Base-by-base conservation (phyloP, 2,113 vertebrate species). In the crab-eating macaque (Macaca fascicularis) region DNA sequence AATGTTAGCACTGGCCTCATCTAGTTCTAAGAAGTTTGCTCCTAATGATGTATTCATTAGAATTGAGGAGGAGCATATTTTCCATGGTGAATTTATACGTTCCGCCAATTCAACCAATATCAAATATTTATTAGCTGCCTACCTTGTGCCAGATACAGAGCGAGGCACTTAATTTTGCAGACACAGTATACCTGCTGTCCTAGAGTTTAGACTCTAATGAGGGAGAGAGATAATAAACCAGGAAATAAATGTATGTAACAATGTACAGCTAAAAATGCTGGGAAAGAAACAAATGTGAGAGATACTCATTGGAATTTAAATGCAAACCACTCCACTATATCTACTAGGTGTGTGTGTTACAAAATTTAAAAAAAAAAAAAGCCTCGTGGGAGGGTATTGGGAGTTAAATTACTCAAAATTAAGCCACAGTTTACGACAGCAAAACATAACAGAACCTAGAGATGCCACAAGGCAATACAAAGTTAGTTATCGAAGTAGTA, bases 341-440 rank as follows among this genome's bases (percentile, higher is more conserved):
- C 27, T 43, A 1, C 10, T 13, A 45, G 6, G 0, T 19, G 0
- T n/a, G 4, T 2, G 1, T 38, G n/a, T 14, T 38, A 78, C 25
- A 52, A 82, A 89, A 79, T 55, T 20, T 17, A 52, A 52, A 92
- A 88, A n/a, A 88, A n/a, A 40, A 88, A 88, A 85, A 75, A 45
- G 27, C 5, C 61, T 64, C 2, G 12, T 64, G 27, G 61, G 61
- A 64, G 61, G 61, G 30, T 64, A 30, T 12, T 30, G 25, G 61
- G 27, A 79, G n/a, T 81, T 80, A 87, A 72, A 22, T 43, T 27
- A 69, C 38, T 97, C 59, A 75, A 90, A 79, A 92, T 92, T 75
- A 90, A 75, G 12, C 23, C 55, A 61, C 3, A 22, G 6, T 86
- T 95, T 86, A 79, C 75, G 88, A 57, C 13, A 76, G 17, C 25